A percentile compares a stretch with the other conserved stretches of the same genome.
phyloP scores from a whole-genome alignment of 2,113 vertebrate genomes.

The Trachemys scripta region DNA sequence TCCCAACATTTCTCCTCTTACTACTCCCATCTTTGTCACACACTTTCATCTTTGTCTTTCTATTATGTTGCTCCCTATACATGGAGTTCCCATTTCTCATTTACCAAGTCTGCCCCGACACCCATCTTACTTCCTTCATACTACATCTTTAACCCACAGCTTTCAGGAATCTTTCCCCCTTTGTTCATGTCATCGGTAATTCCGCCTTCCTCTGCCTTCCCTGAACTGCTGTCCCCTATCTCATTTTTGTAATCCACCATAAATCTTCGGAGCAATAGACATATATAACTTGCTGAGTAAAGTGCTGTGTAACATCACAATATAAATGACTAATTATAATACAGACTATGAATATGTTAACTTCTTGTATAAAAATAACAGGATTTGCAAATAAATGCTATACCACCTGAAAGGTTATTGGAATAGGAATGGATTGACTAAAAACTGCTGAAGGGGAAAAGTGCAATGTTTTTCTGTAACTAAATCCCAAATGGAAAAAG shows the following conservation, averaged over 20 bases:
- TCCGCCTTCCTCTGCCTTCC: neutral
- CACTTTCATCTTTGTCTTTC: neutral
- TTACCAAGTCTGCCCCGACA: neutral
- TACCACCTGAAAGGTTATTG: neutral
- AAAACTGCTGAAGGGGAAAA: neutral
- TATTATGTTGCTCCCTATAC: neutral
- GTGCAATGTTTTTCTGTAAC: neutral
- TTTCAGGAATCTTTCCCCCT: neutral
- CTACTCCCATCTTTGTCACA: neutral
- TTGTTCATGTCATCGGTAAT: neutral
- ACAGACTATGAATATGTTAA: neutral
- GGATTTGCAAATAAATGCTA: neutral
- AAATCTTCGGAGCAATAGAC: neutral
- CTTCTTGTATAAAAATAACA: neutral
- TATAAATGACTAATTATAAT: neutral
- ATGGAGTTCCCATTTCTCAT: neutral
- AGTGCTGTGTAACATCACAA: fast-evolving
- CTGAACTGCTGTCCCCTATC: neutral
- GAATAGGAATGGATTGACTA: neutral
- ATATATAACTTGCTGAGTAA: neutral
- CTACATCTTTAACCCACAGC: neutral
- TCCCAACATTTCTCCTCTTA: neutral
- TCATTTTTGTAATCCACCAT: neutral
- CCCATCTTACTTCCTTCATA: neutral
- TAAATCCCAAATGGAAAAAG: neutral